phyloP scores from a whole-genome alignment of 2,888 invertebrate genomes.

The Drosophila mettleri region DNA sequence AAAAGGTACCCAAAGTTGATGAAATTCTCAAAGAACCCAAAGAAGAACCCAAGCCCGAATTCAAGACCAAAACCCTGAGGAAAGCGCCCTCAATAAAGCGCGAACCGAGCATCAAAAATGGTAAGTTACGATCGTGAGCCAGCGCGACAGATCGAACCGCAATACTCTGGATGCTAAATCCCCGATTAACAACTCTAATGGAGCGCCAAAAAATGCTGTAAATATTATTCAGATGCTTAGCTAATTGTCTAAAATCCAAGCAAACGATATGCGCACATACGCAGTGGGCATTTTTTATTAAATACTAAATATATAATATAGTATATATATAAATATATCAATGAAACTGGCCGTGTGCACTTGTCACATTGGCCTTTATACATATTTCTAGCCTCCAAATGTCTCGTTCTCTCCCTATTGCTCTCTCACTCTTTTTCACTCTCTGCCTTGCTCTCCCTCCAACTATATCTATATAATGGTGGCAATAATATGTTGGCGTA shows the following conservation, averaged over 20 bases:
- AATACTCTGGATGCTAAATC: slow-evolving; percentile 51
- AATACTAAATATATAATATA: slow-evolving; percentile 9
- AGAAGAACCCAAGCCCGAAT: slow-evolving; percentile 83
- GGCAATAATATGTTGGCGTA: slow-evolving; percentile 31
- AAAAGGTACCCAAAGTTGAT: slow-evolving; percentile 84
- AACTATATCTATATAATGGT: slow-evolving; percentile 1
- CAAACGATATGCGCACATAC: slow-evolving; percentile 6
- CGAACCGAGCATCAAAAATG: slow-evolving; percentile 82
- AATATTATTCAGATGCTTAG: slow-evolving; percentile 59
- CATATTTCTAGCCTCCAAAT: slow-evolving; percentile 6
- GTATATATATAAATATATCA: slow-evolving; percentile 12
- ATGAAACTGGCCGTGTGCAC: slow-evolving; percentile 46
- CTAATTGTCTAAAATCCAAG: slow-evolving; percentile 46
- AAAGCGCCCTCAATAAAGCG: slow-evolving; percentile 83
- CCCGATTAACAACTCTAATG: slow-evolving; percentile 72
- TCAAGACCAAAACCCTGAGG: slow-evolving; percentile 84
- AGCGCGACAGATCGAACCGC: slow-evolving; percentile 19
- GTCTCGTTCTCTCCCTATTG: neutral
- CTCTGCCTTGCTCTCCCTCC: neutral
- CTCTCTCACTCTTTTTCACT: neutral
- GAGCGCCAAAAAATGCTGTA: slow-evolving; percentile 65
- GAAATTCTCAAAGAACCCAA: slow-evolving; percentile 82
- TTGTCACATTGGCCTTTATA: slow-evolving; percentile 33
- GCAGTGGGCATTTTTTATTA: slow-evolving; percentile 7
- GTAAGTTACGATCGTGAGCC: slow-evolving; percentile 70